phyloP scores from a whole-genome alignment of 2,113 vertebrate species.

The Colius striatus region DNA sequence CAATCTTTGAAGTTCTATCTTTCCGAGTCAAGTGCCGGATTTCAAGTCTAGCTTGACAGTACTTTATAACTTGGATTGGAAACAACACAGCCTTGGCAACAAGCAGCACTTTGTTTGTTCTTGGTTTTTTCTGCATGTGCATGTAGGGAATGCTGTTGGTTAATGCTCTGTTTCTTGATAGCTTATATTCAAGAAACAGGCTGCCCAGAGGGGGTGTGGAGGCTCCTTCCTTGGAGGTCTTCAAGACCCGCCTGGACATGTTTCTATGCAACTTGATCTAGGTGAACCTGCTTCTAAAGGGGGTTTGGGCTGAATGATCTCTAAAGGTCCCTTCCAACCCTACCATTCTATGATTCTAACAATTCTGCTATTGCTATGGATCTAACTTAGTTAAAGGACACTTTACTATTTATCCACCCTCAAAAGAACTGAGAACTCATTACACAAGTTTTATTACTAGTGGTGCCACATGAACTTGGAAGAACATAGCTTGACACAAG shows the following conservation, averaged over 20 bases:
- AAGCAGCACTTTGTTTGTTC: background rate
- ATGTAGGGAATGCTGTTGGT: background rate
- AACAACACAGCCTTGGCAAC: background rate
- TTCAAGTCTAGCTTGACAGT: background rate
- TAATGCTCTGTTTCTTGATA: background rate
- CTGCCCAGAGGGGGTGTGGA: no score
- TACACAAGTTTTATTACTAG: background rate
- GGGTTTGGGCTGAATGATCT: no score
- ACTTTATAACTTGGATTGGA: background rate
- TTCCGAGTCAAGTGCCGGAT: background rate
- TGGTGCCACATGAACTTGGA: background rate
- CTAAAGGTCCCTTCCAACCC: no score
- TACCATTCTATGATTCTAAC: no score
- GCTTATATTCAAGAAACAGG: background rate
- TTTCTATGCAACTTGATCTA: no score
- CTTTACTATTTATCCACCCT: background rate
- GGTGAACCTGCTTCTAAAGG: no score
- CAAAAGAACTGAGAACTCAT: background rate
- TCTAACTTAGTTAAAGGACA: background rate
- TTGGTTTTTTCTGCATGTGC: background rate
- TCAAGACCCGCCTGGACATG: no score
- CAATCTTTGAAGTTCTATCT: constrained; percentile 10
- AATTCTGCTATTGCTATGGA: background rate
- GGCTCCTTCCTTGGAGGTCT: no score
- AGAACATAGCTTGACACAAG: background rate